Evolutionary conservation across 2,113 vertebrate species (phyloP).

Genomic region (Chaenocephalus aceratus): DNA sequence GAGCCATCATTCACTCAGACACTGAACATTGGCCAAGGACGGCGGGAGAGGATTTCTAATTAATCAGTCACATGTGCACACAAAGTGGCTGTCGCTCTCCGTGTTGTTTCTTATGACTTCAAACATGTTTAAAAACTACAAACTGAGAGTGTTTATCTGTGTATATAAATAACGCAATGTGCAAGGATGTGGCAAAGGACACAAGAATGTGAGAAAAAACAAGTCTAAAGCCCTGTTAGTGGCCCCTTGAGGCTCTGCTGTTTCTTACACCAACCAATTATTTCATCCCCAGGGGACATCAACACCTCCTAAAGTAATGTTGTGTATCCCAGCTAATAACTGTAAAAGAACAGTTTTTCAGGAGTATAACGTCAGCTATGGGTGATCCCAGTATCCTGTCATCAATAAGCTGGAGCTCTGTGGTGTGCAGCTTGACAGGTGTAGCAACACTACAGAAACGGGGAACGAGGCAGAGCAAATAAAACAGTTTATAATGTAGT

Average conservation of each 20-base stretch:
- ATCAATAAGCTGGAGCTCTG: not conserved
- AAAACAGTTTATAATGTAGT: not conserved
- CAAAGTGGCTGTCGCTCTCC: conserved; percentile 23
- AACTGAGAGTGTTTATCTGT: not conserved
- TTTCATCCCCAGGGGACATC: conserved; percentile 1
- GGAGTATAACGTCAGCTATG: no score
- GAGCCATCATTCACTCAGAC: conserved; percentile 42
- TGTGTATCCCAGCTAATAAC: not conserved
- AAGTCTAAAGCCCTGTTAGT: not conserved
- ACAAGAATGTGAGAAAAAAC: not conserved
- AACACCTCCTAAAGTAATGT: not conserved
- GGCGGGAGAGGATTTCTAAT: conserved; percentile 33
- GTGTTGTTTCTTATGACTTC: not conserved
- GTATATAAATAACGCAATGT: not conserved
- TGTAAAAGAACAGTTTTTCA: no score
- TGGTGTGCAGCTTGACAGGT: not conserved
- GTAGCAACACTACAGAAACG: not conserved
- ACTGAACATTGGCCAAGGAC: conserved; percentile 59
- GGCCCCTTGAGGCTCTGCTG: not conserved
- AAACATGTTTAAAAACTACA: not conserved
- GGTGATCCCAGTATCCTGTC: not conserved
- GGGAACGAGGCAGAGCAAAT: not conserved
- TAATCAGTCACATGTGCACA: conserved; percentile 24
- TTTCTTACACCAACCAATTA: not conserved
- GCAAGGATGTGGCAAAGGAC: conserved; percentile 22